phyloP scores from a whole-genome alignment of 2,113 vertebrate species.

The Hippopotamus amphibius region DNA sequence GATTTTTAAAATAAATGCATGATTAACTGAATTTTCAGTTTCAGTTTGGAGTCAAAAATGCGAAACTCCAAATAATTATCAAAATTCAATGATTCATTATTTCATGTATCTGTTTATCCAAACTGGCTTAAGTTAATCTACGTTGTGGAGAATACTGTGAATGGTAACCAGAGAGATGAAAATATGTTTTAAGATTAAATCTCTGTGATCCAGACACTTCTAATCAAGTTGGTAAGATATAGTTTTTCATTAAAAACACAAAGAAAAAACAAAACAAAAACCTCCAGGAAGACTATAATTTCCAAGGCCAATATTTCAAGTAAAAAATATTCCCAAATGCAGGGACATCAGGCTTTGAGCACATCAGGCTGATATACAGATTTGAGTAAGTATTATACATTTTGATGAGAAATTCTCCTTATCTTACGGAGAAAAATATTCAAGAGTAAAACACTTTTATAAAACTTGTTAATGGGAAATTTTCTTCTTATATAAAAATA shows the following conservation, averaged over 20 bases:
- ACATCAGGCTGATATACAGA: background rate
- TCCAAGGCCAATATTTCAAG: background rate
- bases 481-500: background rate
- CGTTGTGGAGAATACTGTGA: background rate
- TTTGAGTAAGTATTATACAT: background rate
- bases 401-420: background rate
- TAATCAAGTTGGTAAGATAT: background rate
- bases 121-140: background rate
- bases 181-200: background rate
- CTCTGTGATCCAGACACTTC: background rate
- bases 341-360: background rate
- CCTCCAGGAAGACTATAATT: background rate
- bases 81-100: slow-evolving; percentile 30
- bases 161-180: background rate
- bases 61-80: slow-evolving; percentile 9
- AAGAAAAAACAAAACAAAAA: background rate
- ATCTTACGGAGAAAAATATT: background rate
- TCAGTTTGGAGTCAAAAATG: background rate
- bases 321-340: background rate
- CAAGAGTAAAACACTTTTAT: background rate
- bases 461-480: background rate
- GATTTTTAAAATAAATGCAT: background rate
- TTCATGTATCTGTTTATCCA: background rate
- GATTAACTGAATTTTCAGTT: background rate
- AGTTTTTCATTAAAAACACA: background rate